Base-by-base conservation (phyloP, 2,797 vertebrate genomes). In the Rhynchonycteris naso region DNA sequence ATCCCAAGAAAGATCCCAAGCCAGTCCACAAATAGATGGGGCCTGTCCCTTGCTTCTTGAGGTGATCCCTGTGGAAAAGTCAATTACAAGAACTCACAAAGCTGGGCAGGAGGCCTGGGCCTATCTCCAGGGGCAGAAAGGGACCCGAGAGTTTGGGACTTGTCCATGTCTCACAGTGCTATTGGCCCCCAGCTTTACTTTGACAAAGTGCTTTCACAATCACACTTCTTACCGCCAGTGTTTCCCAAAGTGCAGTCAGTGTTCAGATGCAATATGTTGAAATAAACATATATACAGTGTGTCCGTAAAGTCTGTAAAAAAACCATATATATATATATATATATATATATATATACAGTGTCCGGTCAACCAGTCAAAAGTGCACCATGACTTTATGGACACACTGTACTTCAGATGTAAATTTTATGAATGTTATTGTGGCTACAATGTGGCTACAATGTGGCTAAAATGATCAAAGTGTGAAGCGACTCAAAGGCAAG, bases 31-130 rank as follows among this genome's bases (percentile, higher is more conserved):
- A 59, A 63, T 43, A 75, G 63, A n/a, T 38, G 24, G 68, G 16
- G 63, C 85, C 71, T 58, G 54, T 59, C 47, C 21, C 69, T 72
- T 69, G 80, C 86, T 96, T 89, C 80, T 58, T 76, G 58, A 81
- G 83, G 43, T 90, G 56, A 15, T 18, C 24, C 18, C 15, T 33
- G 13, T 61, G 43, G 65, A 43, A 90, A 75, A 52, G 79, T 52
- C 71, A 43, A 52, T 28, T 59, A 43, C 16, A 84, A 50, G 52
- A 76, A 71, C 80, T 35, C 14, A 30, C 61, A 47, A 65, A 56
- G 61, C 50, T 2, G 18, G 43, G 43, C 47, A 43, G 43, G 7
- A 10, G 75, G 47, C 15, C 69, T 71, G 22, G 11, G 38, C 26
- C 68, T 81, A 43, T 24, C 68, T 83, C 56, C 26, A 61, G 28